phyloP scores from a whole-genome alignment of 1,140 invertebrate genomes.

The Anthonomus grandis region DNA sequence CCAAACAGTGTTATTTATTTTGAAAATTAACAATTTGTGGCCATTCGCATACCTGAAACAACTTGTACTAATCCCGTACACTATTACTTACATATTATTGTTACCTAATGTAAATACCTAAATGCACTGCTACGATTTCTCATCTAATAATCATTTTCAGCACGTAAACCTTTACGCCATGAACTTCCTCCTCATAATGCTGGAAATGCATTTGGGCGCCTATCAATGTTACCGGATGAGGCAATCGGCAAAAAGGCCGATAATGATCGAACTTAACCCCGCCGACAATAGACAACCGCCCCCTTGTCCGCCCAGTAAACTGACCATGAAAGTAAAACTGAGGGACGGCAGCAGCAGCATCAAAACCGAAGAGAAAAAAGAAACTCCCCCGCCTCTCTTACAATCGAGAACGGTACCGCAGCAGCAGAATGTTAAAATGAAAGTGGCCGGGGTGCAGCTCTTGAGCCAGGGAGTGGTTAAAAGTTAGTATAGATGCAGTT shows the following conservation, averaged over 20 bases:
- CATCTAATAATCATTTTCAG: too few relatives aligned
- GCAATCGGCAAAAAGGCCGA: slow-evolving; percentile 70
- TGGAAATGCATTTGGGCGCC: slow-evolving; percentile 72
- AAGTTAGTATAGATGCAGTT: slow-evolving; percentile 38
- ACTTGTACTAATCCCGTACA: neutral
- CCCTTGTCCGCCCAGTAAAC: slow-evolving; percentile 55
- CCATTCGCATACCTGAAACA: neutral
- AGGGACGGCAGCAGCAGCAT: too few relatives aligned
- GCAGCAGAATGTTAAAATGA: slow-evolving; percentile 38
- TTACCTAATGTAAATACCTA: slow-evolving; percentile 25
- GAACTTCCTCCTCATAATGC: slow-evolving; percentile 68
- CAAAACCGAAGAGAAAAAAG: slow-evolving; percentile 31
- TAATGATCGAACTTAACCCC: slow-evolving; percentile 67
- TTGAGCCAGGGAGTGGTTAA: slow-evolving; percentile 58
- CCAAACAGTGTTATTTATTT: too few relatives aligned
- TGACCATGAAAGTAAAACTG: slow-evolving; percentile 39
- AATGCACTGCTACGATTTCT: too few relatives aligned
- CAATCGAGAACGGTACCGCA: slow-evolving; percentile 4
- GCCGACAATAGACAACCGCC: slow-evolving; percentile 54
- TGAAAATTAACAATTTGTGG: too few relatives aligned
- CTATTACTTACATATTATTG: neutral
- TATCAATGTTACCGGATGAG: slow-evolving; percentile 79
- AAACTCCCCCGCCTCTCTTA: neutral
- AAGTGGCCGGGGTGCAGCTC: slow-evolving; percentile 53
- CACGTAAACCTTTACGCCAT: slow-evolving; percentile 65